These are phyloP conservation scores for Octodon degus DNA, from an alignment of 2,113 vertebrate genomes.

Conservation along the genomic window DNA sequence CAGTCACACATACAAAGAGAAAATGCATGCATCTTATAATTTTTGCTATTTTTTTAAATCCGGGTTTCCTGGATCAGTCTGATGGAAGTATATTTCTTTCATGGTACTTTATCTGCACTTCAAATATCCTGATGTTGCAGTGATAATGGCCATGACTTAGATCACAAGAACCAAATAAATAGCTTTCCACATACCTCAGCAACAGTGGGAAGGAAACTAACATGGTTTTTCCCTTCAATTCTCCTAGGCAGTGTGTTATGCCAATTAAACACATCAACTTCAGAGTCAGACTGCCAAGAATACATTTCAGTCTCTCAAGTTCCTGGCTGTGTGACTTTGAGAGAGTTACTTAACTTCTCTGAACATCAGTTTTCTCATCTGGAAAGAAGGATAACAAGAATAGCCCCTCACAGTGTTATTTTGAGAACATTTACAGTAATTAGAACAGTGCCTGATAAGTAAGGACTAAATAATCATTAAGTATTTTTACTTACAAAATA, in stretches of 20 bases:
- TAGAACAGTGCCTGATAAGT: neutral
- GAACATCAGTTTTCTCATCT: neutral
- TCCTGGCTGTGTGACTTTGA: neutral
- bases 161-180: neutral
- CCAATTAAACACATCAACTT: neutral
- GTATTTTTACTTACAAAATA: slow-evolving; percentile 29
- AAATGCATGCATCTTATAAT: neutral
- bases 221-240: neutral
- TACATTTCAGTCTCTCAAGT: neutral
- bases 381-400: neutral
- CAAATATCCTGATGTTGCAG: slow-evolving; percentile 30
- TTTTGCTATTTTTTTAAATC: slow-evolving; percentile 43
- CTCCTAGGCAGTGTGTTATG: neutral
- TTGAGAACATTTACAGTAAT: neutral
- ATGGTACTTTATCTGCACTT: neutral
- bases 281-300: neutral
- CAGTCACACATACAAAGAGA: neutral
- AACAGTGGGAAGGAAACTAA: neutral
- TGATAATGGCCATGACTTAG: neutral
- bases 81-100: slow-evolving; percentile 1
- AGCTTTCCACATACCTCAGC: neutral
- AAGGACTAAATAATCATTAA: slow-evolving; percentile 41
- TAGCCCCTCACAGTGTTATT: neutral
- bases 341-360: slow-evolving; percentile 37
- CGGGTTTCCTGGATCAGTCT: neutral